Evolutionary conservation across 2,113 vertebrate species (phyloP).

Genomic region (Thryonomys swinderianus): DNA sequence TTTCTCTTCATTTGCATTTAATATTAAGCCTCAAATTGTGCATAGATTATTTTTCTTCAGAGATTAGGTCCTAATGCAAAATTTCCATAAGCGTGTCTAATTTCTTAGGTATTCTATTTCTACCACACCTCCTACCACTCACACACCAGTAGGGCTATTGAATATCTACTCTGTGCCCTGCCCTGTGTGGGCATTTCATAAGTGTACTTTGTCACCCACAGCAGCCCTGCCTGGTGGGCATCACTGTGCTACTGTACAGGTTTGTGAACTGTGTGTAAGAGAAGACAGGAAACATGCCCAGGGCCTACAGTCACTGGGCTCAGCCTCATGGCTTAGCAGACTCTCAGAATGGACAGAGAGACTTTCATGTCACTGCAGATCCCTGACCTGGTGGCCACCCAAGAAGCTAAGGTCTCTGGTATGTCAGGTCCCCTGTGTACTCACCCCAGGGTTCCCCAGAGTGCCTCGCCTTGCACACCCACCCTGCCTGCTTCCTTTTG

Average conservation of each 20-base stretch:
- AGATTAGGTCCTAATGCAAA: background rate
- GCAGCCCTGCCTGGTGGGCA: rapidly evolving
- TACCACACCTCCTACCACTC: rapidly evolving
- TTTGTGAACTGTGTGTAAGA: background rate
- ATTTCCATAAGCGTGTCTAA: background rate
- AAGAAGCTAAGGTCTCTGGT: rapidly evolving
- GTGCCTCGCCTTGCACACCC: rapidly evolving
- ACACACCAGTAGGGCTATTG: rapidly evolving
- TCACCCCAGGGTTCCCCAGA: background rate
- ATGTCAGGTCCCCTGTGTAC: rapidly evolving
- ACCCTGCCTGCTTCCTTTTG: no score
- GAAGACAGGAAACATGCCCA: background rate
- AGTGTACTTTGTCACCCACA: rapidly evolving
- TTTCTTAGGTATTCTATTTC: background rate
- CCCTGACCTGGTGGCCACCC: rapidly evolving
- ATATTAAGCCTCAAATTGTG: background rate
- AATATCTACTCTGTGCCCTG: background rate
- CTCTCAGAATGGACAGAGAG: rapidly evolving
- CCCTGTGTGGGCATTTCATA: rapidly evolving
- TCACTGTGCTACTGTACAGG: rapidly evolving
- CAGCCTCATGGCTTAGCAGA: background rate
- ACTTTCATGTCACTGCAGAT: rapidly evolving
- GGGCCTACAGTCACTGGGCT: rapidly evolving
- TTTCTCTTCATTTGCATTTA: no score
- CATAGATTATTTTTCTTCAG: background rate